These are phyloP conservation scores for Carapus acus DNA, from an alignment of 2,797 vertebrate genomes.

Conservation along the genomic window DNA sequence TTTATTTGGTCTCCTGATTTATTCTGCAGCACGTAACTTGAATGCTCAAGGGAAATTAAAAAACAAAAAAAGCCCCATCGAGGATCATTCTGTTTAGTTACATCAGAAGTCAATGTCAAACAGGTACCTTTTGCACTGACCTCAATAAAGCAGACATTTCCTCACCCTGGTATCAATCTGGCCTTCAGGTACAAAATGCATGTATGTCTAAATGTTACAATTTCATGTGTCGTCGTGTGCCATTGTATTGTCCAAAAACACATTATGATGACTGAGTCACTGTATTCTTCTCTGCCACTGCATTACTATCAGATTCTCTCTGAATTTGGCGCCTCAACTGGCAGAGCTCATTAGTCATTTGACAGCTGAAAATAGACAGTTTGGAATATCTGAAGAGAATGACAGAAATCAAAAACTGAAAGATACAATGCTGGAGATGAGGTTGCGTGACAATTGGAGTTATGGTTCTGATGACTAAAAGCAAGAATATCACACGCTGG, in stretches of 20 bases:
- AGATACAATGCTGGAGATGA: background rate
- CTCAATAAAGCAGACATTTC: background rate
- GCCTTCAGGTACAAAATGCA: background rate
- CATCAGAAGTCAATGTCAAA: background rate
- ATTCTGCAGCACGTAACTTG: too few species aligned
- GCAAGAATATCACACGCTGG: too few species aligned
- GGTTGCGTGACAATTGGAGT: too few species aligned
- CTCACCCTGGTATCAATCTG: background rate
- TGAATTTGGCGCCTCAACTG: background rate
- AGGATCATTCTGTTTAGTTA: background rate
- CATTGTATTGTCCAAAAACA: background rate
- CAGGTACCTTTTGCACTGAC: background rate
- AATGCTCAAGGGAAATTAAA: background rate
- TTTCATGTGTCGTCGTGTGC: too few species aligned
- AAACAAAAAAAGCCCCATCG: background rate
- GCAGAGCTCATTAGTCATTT: background rate
- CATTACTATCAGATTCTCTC: background rate
- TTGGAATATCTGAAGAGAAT: conserved; percentile 4
- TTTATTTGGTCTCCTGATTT: too few species aligned
- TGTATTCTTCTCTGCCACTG: background rate
- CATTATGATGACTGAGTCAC: background rate
- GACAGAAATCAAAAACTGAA: conserved; percentile 1
- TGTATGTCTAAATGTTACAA: background rate
- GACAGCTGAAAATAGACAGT: conserved; percentile 2
- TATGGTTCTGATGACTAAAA: too few species aligned